Base-by-base conservation (phyloP, 2,113 vertebrate species). In the Gymnorhina tibicen region DNA sequence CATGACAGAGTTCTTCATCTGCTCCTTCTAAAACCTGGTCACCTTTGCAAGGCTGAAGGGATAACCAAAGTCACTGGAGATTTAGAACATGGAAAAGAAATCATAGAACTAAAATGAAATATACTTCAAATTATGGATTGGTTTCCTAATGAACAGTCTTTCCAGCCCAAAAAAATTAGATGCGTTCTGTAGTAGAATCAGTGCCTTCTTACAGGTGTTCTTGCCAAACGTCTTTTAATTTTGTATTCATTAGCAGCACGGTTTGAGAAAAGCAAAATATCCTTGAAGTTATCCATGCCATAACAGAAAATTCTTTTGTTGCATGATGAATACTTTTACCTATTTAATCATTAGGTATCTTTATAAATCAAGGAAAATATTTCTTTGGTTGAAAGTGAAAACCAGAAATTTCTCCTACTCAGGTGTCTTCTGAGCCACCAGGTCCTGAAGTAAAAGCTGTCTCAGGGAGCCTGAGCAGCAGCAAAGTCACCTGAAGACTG, bases 251-350 rank as follows among this genome's bases (percentile, higher is more conserved):
- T 79, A 72, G 22, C 26, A 41, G 32, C n/a, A 56, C 41, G 63
- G 7, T 44, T 26, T 67, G 23, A 60, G 21, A 1, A 6, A 37
- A 73, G 32, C 3, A 46, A 35, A 16, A 16, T 0, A 32, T 9
- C 14, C 49, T 39, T 74, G 19, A 62, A 50, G 28, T 58, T 47
- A 93, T 18, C 35, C 17, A 10, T 11, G 21, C 27, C 27, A 9
- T 15, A 49, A 64, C 4, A 50, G 60, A 78, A 14, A 12, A 17
- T 2, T 6, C 1, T 47, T 28, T 39, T 3, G 0, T 13, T 27
- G 14, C 8, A 44, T 7, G 5, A 59, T 28, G 5, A 56, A 73
- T 16, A 22, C 11, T 83, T 63, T 72, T 21, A 66, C 37, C 11
- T 66, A 16, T 37, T 63, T 68, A 82, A 46, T 27, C 8, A 32